Percentiles rank a stretch among this genome's conserved stretches.
These are phyloP conservation scores for Drosophila neonasuta DNA, from an alignment of 2,888 invertebrate genomes.

Conservation along the genomic window DNA sequence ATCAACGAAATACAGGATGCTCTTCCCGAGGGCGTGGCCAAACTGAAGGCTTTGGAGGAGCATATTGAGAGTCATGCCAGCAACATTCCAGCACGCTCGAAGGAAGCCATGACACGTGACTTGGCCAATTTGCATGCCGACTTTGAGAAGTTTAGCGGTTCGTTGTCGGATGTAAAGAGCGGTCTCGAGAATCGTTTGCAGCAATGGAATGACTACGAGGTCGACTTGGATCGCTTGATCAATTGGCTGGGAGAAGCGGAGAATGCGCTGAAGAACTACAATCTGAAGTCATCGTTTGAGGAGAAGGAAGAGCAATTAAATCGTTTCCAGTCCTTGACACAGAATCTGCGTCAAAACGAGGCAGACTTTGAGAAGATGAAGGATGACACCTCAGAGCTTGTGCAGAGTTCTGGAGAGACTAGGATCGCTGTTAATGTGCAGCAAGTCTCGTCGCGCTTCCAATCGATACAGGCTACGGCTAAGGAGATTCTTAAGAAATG, in stretches of 20 bases:
- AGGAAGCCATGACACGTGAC: constrained; percentile 92
- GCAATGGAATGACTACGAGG: constrained; percentile 96
- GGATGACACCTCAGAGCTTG: constrained; percentile 92
- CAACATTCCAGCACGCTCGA: constrained; percentile 90
- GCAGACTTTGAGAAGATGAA: constrained; percentile 93
- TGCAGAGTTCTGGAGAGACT: constrained; percentile 92
- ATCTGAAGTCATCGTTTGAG: constrained; percentile 91
- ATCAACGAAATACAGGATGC: constrained; percentile 91
- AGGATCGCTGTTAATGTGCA: constrained; percentile 94
- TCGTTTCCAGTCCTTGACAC: constrained; percentile 92
- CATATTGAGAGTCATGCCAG: constrained; percentile 88
- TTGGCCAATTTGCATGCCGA: constrained; percentile 91
- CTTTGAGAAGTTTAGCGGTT: constrained; percentile 90
- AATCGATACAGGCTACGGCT: constrained; percentile 93
- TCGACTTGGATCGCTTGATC: constrained; percentile 90
- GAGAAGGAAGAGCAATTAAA: constrained; percentile 95
- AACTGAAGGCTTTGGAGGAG: constrained; percentile 88
- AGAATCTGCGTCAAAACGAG: constrained; percentile 91
- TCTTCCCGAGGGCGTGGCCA: constrained; percentile 89
- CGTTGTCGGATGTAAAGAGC: constrained; percentile 89
- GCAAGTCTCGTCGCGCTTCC: constrained; percentile 94
- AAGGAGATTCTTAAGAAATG: constrained; percentile 96
- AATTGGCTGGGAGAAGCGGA: constrained; percentile 94
- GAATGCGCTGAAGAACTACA: constrained; percentile 91
- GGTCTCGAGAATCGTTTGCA: constrained; percentile 92